These are phyloP conservation scores for Falcaria lacertinaria DNA, from an alignment of 2,888 invertebrate genomes.

Conservation along the genomic window DNA sequence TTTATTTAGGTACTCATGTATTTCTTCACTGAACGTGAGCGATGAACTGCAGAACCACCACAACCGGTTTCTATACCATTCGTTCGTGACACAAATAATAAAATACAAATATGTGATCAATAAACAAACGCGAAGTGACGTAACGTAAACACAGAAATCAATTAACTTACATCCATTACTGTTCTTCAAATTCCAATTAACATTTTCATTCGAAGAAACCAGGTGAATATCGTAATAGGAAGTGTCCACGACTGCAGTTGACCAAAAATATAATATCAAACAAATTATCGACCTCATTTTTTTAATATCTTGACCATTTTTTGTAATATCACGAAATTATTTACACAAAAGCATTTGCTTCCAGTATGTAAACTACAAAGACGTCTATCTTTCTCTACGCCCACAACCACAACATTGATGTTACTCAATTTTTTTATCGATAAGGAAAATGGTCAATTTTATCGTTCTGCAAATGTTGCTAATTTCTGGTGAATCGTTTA, in stretches of 20 bases:
- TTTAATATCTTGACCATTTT: not conserved
- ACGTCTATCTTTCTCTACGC: not conserved
- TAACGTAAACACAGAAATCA: slow-evolving; percentile 1
- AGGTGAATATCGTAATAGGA: slow-evolving; percentile 7
- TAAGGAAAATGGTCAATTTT: not conserved
- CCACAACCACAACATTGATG: not conserved
- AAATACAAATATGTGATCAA: not conserved
- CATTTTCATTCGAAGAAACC: slow-evolving; percentile 17
- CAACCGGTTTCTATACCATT: not conserved
- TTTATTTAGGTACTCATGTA: too few species aligned
- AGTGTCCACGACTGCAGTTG: not conserved
- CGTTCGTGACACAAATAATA: slow-evolving; percentile 1
- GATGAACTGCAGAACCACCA: not conserved
- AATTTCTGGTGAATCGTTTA: not conserved
- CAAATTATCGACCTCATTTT: not conserved
- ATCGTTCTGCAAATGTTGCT: not conserved
- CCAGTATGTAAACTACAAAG: not conserved
- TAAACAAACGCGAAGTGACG: slow-evolving; percentile 1
- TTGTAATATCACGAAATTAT: not conserved
- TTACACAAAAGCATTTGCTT: not conserved
- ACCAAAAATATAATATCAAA: not conserved
- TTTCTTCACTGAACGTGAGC: too few species aligned
- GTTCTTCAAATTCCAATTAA: slow-evolving; percentile 45
- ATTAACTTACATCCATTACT: slow-evolving; percentile 61
- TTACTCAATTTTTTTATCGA: not conserved